Evolutionary conservation across 2,888 invertebrate species (phyloP), one percentile per base, ranked within the genome.

Genomic region (Emmelina monodactyla): DNA sequence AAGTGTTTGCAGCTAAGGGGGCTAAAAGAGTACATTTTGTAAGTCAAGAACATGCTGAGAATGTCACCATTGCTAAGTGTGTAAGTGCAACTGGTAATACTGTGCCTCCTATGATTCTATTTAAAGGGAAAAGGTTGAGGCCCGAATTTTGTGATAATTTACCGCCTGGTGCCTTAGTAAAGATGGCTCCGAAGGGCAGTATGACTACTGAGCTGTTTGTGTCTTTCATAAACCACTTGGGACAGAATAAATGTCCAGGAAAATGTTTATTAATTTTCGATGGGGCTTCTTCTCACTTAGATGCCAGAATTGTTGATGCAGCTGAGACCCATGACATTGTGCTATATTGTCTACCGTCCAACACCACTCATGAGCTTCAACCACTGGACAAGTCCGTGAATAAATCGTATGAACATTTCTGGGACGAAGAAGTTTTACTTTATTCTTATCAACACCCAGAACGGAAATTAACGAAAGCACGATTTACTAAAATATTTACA

Each of bases 191-290:
- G 28, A 50, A 47, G 35, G 47, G 43, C 2, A 42, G 38, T 16
- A 40, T 45, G 40, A 49, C 44, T 6, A 39, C 34, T 10, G 38
- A 38, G 29, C 28, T 44, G 6, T 47, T 47, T 30, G 30, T 41
- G 12, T 38, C 45, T 5, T 47, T 43, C 14, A 39, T 49, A 10
- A n/a, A 45, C 1, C 45, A 49, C 33, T 34, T 39, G n/a, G 41
- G 32, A 1, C 22, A 44, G 29, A 28, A 40, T 30, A 51, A 43
- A 32, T 15, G 22, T 14, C 34, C 42, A 10, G 43, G 43, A 6
- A 41, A 38, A 31, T 47, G 45, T 32, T 28, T 49, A 2, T 37
- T 50, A 4, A 41, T 50, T 12, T 52, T 50, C 37, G 48, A 52
- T 38, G 50, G 49, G 2, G 34, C 32, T 4, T 22, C 25, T 4